Conservation (phyloP, 2,888 invertebrate genomes). For the Caradrina kadenii region DNA sequence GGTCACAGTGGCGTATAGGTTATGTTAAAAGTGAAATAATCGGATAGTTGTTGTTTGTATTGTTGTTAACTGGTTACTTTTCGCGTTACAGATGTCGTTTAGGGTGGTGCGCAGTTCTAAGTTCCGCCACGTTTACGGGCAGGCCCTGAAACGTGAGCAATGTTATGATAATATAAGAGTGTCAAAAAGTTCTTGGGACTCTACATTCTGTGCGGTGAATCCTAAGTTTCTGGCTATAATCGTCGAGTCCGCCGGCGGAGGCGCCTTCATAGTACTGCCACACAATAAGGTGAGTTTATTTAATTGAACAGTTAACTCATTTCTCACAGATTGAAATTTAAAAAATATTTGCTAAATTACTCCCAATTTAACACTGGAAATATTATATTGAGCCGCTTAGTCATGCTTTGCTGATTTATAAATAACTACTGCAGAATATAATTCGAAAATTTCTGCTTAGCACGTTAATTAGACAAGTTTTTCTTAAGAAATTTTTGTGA, state of each 20-base stretch:
- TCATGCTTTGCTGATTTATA: constrained; percentile 60
- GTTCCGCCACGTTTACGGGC: constrained; percentile 98
- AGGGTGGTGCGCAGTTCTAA: constrained; percentile 99
- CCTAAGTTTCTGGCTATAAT: constrained; percentile 99
- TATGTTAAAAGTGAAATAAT: constrained; percentile 86
- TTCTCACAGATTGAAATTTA: constrained; percentile 53
- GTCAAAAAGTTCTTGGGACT: constrained; percentile 99
- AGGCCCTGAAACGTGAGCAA: constrained; percentile 97
- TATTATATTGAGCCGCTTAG: constrained; percentile 62
- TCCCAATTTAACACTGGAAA: constrained; percentile 42
- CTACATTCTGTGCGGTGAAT: constrained; percentile 99
- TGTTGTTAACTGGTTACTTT: constrained; percentile 79
- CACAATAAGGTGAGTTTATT: constrained; percentile 94
- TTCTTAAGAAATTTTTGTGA: neutral
- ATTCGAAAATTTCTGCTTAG: constrained; percentile 8
- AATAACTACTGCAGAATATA: constrained; percentile 56
- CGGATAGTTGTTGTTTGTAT: constrained; percentile 78
- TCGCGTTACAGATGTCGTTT: constrained; percentile 96
- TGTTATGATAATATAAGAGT: constrained; percentile 99
- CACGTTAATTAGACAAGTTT: neutral
- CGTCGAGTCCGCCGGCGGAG: constrained; percentile 98
- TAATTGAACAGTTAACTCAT: constrained; percentile 54
- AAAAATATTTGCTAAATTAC: constrained; percentile 38
- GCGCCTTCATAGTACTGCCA: constrained; percentile 98
- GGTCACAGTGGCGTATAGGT: constrained; percentile 87